These are phyloP conservation scores for Hyles lineata DNA, from an alignment of 2,888 invertebrate species.

Conservation along the genomic window DNA sequence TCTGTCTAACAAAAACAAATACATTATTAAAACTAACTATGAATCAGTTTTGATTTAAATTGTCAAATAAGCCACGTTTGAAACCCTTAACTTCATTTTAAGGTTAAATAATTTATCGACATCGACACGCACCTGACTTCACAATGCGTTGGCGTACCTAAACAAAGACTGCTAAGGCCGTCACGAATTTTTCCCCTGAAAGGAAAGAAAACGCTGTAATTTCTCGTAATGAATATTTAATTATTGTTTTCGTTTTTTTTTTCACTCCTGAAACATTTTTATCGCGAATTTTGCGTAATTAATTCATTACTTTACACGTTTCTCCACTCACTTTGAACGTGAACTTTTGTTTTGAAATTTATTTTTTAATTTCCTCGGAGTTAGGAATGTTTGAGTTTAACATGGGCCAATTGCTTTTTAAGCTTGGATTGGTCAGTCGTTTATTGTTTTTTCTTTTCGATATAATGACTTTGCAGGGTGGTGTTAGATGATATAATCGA, in stretches of 20 bases:
- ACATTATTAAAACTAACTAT: background rate
- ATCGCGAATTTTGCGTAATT: slow-evolving; percentile 69
- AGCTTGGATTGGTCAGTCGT: background rate
- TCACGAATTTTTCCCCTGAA: slow-evolving; percentile 54
- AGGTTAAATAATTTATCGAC: slow-evolving; percentile 12
- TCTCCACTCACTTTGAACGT: slow-evolving; percentile 57
- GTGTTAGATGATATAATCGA: background rate
- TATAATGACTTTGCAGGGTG: background rate
- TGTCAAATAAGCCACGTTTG: background rate
- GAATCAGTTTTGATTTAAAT: background rate
- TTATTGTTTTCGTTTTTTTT: slow-evolving; percentile 68
- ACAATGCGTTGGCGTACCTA: slow-evolving; percentile 38
- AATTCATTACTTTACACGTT: slow-evolving; percentile 72
- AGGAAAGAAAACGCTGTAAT: slow-evolving; percentile 69
- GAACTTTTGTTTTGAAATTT: slow-evolving; percentile 36
- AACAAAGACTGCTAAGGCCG: slow-evolving; percentile 53
- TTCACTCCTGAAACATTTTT: slow-evolving; percentile 48
- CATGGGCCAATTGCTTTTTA: background rate
- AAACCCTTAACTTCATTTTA: background rate
- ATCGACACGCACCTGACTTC: slow-evolving; percentile 12
- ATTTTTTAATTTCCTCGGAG: slow-evolving; percentile 34
- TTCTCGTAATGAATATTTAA: slow-evolving; percentile 78
- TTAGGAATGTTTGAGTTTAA: slow-evolving; percentile 4
- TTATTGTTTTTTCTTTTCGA: background rate
- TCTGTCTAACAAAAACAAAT: too few species aligned